Evolutionary conservation across 2,797 vertebrate genomes (phyloP), one percentile per base, ranked within the genome.

Genomic region (Pangasius krempfi): DNA sequence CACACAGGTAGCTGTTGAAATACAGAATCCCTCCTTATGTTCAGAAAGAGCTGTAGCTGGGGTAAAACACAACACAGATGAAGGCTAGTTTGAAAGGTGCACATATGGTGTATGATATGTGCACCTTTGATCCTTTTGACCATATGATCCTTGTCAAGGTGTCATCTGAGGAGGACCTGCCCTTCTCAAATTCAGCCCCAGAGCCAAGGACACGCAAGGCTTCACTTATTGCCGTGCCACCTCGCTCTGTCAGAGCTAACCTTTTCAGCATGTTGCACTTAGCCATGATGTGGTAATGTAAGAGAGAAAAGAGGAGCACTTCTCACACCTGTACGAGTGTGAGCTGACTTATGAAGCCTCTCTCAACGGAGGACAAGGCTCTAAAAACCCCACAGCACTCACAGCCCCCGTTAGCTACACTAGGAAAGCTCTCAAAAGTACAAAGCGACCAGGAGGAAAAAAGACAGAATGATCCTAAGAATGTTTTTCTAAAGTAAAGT

Each of bases 251-350:
- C 70, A 20, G 47, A 52, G 52, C 82, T 87, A 89, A 89, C 87
- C 87, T 89, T 91, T 89, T n/a, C 72, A 85, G 81, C 58, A 62
- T 12, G 33, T 73, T 88, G 70, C 70, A 85, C 87, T 92, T 86
- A 91, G 81, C 78, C 88, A 84, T 66, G 85, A 78, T 33, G 30
- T 40, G 62, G 73, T 73, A 66, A 78, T 86, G 76, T 85, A 87
- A 86, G 66, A 58, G 73, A 60, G 80, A 40, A 79, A 87, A 76
- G 52, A 68, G 54, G 64, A 68, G 10, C 79, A 70, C 62, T 86
- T 86, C 87, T 80, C 70, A 75, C 4, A 18, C 52, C 78, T 37
- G 72, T 37, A 22, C 8, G 37, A 64, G 27, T 30, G 75, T 81
- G 76, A 62, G 62, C 87, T 87, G 87, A 86, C 66, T n/a, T 47